These are phyloP conservation scores for Trididemnum miniatum DNA, from an alignment of 23 tunicate genomes.

Conservation along the genomic window DNA sequence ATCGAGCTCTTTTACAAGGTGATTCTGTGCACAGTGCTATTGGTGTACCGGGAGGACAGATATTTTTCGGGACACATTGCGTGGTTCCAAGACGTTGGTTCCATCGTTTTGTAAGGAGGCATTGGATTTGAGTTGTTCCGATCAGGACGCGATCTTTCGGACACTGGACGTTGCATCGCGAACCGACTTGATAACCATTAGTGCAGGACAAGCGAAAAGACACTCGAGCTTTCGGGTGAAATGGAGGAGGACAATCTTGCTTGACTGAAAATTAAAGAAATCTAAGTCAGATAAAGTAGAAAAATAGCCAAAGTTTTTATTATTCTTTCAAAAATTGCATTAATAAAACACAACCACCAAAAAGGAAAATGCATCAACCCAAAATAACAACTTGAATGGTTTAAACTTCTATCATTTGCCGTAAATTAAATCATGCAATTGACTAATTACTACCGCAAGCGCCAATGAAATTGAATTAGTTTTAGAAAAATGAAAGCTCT, in stretches of 20 bases:
- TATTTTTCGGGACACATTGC: neutral
- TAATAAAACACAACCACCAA: no score
- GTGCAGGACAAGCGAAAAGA: neutral
- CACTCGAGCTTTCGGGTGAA: neutral
- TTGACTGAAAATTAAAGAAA: neutral
- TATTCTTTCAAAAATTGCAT: no score
- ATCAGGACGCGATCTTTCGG: neutral
- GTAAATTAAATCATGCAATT: no score
- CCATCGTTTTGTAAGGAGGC: neutral
- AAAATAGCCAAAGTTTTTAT: no score
- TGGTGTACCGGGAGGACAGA: neutral
- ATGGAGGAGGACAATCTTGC: neutral
- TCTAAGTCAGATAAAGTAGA: no score
- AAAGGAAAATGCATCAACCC: no score
- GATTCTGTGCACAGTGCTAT: neutral
- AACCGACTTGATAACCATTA: neutral
- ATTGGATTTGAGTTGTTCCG: slow-evolving; percentile 8
- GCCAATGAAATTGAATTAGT: no score
- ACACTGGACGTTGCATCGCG: neutral
- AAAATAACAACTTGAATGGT: no score
- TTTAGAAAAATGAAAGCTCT: no score
- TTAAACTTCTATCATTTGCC: no score
- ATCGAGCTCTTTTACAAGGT: neutral
- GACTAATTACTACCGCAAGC: no score
- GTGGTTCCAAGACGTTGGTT: neutral